Evolutionary conservation across 2,113 vertebrate species (phyloP).

Genomic region (Heterochromis multidens): DNA sequence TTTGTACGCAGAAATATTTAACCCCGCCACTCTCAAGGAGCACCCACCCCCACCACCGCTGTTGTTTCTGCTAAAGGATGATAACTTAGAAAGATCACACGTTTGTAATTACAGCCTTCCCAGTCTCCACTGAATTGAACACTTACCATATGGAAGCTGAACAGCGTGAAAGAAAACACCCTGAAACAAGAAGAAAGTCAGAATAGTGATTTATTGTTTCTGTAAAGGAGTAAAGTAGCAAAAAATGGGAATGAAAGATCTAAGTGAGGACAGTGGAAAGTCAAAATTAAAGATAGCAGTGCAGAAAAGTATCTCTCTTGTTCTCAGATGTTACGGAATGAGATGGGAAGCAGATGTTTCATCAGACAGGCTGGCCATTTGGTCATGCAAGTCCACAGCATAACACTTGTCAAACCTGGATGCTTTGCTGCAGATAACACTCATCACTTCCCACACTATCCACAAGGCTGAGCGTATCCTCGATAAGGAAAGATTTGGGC

Average conservation of each 20-base stretch:
- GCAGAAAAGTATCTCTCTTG: constrained; percentile 13
- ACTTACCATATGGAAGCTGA: constrained; percentile 17
- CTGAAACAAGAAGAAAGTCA: constrained; percentile 1
- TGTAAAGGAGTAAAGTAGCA: not conserved
- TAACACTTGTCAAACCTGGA: constrained; percentile 45
- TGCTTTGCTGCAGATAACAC: constrained; percentile 35
- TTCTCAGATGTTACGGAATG: constrained; percentile 29
- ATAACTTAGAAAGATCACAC: constrained; percentile 10
- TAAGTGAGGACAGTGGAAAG: constrained; percentile 7
- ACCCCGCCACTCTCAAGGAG: constrained; percentile 1
- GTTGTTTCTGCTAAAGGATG: constrained; percentile 10
- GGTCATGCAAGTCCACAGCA: constrained; percentile 32
- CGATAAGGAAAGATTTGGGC: constrained; percentile 17
- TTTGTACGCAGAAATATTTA: not conserved
- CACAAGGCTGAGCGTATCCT: constrained; percentile 1
- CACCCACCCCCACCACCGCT: not conserved
- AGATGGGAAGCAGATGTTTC: constrained; percentile 67
- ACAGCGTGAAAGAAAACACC: constrained; percentile 12
- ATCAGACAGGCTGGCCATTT: constrained; percentile 16
- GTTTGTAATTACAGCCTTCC: constrained; percentile 39
- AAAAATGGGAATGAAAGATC: not conserved
- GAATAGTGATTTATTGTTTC: constrained; percentile 25
- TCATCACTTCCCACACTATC: constrained; percentile 33
- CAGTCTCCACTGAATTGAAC: constrained; percentile 8
- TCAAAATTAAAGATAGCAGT: constrained; percentile 24